Evolutionary conservation across 2,888 invertebrate species (phyloP).

Genomic region (Acleris laterana): DNA sequence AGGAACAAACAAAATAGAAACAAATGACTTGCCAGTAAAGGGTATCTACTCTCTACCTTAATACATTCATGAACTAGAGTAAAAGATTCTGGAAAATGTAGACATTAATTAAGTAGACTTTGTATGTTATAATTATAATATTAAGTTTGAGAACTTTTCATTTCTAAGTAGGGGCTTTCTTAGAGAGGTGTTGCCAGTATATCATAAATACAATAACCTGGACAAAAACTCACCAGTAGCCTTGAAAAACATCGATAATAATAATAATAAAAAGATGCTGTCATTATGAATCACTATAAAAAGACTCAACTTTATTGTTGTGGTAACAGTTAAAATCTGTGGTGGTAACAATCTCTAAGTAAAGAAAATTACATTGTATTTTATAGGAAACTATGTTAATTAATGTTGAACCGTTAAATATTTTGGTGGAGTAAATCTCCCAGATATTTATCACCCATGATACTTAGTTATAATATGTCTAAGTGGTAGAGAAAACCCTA

Average conservation of each 20-base stretch:
- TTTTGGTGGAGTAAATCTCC: constrained; percentile 17
- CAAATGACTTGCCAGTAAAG: not conserved
- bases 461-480: constrained; percentile 14
- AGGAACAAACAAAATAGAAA: constrained; percentile 18
- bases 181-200: constrained; percentile 21
- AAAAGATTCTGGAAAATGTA: no score
- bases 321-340: not conserved
- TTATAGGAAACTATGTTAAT: constrained; percentile 30
- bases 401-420: constrained; percentile 30
- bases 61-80: no score
- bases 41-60: no score
- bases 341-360: constrained; percentile 20
- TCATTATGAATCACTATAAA: no score
- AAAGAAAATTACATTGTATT: constrained; percentile 14
- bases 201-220: not conserved
- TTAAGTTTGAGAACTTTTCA: not conserved
- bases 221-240: not conserved
- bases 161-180: constrained; percentile 20
- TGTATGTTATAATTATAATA: no score
- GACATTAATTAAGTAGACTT: no score
- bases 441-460: constrained; percentile 15
- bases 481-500: constrained; percentile 24
- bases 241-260: not conserved
- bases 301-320: not conserved
- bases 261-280: no score